phyloP scores from a whole-genome alignment of 1,140 invertebrate genomes.

The Pseudomyrmex cubaensis region DNA sequence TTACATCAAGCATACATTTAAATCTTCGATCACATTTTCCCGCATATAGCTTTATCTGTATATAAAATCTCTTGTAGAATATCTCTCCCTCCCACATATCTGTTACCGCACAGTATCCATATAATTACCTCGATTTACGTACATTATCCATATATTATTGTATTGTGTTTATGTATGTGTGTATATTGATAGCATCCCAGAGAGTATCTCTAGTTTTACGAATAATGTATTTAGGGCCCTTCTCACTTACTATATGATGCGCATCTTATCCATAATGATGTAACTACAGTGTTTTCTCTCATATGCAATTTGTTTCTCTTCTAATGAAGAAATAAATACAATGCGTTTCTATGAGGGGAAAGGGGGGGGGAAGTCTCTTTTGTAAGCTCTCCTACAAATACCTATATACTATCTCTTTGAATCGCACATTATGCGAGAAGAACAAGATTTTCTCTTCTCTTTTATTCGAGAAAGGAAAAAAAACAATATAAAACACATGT shows the following conservation, averaged over 20 bases:
- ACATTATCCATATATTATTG: constrained; percentile 52
- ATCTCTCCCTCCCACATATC: constrained; percentile 21
- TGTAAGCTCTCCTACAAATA: constrained; percentile 61
- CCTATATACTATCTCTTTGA: constrained; percentile 54
- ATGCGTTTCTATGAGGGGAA: constrained; percentile 26
- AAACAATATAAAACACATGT: constrained; percentile 57
- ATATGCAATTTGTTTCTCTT: constrained; percentile 25
- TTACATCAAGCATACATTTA: constrained; percentile 66
- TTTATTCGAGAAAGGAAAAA: constrained; percentile 25
- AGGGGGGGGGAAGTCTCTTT: background rate
- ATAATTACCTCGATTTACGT: constrained; percentile 48
- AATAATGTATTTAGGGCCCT: constrained; percentile 54
- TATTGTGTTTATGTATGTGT: constrained; percentile 11
- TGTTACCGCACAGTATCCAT: constrained; percentile 43
- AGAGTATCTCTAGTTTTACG: constrained; percentile 26
- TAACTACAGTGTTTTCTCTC: constrained; percentile 13
- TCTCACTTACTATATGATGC: constrained; percentile 25
- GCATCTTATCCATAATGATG: constrained; percentile 22
- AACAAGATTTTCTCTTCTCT: constrained; percentile 45
- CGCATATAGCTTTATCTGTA: constrained; percentile 34
- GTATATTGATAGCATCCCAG: constrained; percentile 10
- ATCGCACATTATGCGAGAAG: constrained; percentile 39
- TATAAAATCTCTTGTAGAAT: constrained; percentile 66
- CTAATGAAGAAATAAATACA: constrained; percentile 51
- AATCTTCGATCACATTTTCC: constrained; percentile 50